Base-by-base conservation (phyloP, 1,140 invertebrate genomes). In the Pseudoatta argentina region DNA sequence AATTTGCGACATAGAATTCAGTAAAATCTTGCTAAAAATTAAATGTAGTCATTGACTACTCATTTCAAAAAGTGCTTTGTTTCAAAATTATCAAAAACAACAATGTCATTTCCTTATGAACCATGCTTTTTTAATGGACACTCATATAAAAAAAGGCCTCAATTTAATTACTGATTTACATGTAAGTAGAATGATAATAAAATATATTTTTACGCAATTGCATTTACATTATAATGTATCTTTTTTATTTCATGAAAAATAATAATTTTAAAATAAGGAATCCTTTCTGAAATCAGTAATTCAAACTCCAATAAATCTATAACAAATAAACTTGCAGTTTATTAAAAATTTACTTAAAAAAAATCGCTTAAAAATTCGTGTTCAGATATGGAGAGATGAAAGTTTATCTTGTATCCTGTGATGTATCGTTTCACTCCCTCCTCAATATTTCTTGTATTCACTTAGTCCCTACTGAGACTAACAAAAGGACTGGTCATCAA, bases 401-500 rank as follows among this genome's bases (percentile, higher is more conserved):
- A 44, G 44, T 81, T 81, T 55, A 78, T 78, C 27, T 34, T 34
- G 18, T 12, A 10, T 10, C 18, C 10, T 10, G n/a, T 18, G 53
- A 75, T 59, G n/a, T 44, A 79, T 57, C 4, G 27, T 4, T 48
- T 10, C 6, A 48, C 24, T 5, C 39, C n/a, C 39, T 18, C n/a
- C 1, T 55, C 18, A 1, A 27, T 12, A 59, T 75, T 61, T 57
- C 69, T 83, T 61, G 79, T 24, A 61, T 82, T 73, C 39, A 63
- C 55, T 82, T 30, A 51, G 44, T 16, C 30, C 53, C 64, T 57
- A 69, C 53, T 34, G 76, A 59, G 76, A 61, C 53, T 79, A 79
- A 69, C 86, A 77, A 85, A 78, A 79, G 48, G n/a, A n/a, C 51
- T 51, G 18, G 83, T 87, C 90, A 88, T 93, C 90, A 91, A 86